These are phyloP conservation scores for Escarpia spicata DNA, from an alignment of 2,888 invertebrate genomes.

Conservation along the genomic window DNA sequence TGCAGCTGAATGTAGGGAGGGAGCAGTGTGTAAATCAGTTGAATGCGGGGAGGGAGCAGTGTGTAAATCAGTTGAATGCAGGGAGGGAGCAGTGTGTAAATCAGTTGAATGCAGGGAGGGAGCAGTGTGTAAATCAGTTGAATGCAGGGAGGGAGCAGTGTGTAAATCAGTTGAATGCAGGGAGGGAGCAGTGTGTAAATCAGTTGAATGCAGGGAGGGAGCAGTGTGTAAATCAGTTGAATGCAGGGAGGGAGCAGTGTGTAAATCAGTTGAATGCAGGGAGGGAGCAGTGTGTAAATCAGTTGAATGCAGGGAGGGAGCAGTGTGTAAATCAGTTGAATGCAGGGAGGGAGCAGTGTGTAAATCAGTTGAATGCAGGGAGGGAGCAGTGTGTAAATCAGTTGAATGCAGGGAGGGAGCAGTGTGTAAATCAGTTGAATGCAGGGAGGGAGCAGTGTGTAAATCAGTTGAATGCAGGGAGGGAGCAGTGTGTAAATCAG, in stretches of 20 bases:
- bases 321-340: not conserved
- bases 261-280: too few relatives aligned
- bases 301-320: too few relatives aligned
- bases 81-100: not conserved
- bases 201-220: too few relatives aligned
- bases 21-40: not conserved
- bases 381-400: not conserved
- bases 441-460: not conserved
- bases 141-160: not conserved
- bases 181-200: not conserved
- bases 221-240: not conserved
- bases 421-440: not conserved
- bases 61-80: too few relatives aligned
- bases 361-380: too few relatives aligned
- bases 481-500: not conserved
- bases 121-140: not conserved
- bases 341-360: not conserved
- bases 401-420: too few relatives aligned
- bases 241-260: not conserved
- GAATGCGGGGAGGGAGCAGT: not conserved
- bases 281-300: not conserved
- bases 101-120: too few relatives aligned
- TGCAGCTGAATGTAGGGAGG: not conserved
- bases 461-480: too few relatives aligned
- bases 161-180: too few relatives aligned